Base-by-base conservation (phyloP, 2,113 vertebrate genomes). In the Pavo muticus region DNA sequence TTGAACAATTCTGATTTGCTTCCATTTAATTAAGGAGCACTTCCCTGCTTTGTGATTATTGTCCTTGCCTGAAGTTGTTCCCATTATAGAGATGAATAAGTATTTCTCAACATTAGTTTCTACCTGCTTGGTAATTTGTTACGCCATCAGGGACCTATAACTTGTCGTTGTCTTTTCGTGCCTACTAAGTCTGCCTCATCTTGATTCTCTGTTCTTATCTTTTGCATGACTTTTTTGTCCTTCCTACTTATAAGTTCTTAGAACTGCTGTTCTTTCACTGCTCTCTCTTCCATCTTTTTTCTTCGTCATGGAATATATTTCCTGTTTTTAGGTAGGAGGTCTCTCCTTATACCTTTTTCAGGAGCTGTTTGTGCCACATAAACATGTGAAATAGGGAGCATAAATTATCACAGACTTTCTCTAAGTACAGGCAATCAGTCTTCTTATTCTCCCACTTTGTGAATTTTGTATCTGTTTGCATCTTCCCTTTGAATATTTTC, bases 11-110 rank as follows among this genome's bases (percentile, higher is more conserved):
- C 76, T 72, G 80, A 78, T 78, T 87, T 87, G 61, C 88, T 91
- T 87, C 70, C 88, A 94, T 96, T 95, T 94, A 94, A 96, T 94
- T 88, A 94, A 93, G 88, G 91, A 83, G 85, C 57, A 35, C 84
- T 90, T 88, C 8, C 80, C 73, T 96, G 60, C 44, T 93, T 81
- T 90, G 91, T 93, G 87, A 71, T 92, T 95, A 82, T 92, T 93
- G 91, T 91, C 84, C 80, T 95, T 92, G 91, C 92, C 87, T 90
- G 65, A 90, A 96, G 86, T 96, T 83, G 90, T 91, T 96, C 82
- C 88, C 90, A 71, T 94, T 91, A 76, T 45, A 32, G 68, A 76
- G 91, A 89, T 89, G 89, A 92, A 93, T 81, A 96, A 95, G 80
- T 95, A 91, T 83, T 88, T 94, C 88, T 90, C 9, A 9, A 87